Evolutionary conservation across 2,888 invertebrate genomes (phyloP).

Genomic region (Nymphalis polychloros): DNA sequence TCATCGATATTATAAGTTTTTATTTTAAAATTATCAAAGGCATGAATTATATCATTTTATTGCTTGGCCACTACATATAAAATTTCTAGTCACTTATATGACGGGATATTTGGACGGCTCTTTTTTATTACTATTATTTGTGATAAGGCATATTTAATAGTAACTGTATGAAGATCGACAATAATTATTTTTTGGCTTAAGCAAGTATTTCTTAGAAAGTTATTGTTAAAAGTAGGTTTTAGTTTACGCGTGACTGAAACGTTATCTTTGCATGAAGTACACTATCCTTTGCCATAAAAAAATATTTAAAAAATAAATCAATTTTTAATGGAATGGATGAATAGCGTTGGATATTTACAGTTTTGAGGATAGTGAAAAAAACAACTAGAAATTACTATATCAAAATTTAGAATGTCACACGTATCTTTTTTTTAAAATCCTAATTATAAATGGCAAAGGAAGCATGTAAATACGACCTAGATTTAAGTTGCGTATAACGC

Average conservation of each 20-base stretch:
- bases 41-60: neutral
- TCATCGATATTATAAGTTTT: neutral
- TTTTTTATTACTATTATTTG: neutral
- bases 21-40: neutral
- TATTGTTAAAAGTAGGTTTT: constrained; percentile 12
- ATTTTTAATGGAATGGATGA: constrained; percentile 45
- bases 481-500: constrained; percentile 65
- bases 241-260: constrained; percentile 61
- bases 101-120: constrained; percentile 11
- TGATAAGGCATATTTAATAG: constrained; percentile 6
- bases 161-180: constrained; percentile 3
- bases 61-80: neutral
- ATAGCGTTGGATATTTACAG: constrained; percentile 27
- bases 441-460: constrained; percentile 55
- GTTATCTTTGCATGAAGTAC: constrained; percentile 64
- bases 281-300: constrained; percentile 57
- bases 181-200: constrained; percentile 29
- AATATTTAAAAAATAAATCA: constrained; percentile 38
- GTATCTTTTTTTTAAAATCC: constrained; percentile 22
- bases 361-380: neutral
- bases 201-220: constrained; percentile 14
- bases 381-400: neutral
- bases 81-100: constrained; percentile 18
- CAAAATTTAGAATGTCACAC: constrained; percentile 3
- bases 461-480: constrained; percentile 59